phyloP scores from a whole-genome alignment of 2,888 invertebrate species.

The Pseudoips prasinana region DNA sequence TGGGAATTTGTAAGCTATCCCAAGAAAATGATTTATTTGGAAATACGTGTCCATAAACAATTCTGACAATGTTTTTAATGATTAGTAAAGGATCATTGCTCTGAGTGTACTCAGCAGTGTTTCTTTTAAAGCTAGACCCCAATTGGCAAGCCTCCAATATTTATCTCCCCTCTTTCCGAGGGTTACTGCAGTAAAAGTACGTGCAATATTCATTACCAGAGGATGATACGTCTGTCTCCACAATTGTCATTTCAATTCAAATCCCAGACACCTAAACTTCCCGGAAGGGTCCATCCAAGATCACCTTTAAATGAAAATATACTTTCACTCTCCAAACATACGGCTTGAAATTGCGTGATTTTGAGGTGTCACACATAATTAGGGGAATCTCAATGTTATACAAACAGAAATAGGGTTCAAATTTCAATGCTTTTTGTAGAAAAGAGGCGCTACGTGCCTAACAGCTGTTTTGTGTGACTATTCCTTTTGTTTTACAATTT shows the following conservation, averaged over 20 bases:
- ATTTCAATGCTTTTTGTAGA: conserved; percentile 13
- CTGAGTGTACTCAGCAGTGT: too few species aligned
- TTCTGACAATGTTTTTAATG: too few species aligned
- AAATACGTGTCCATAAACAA: too few species aligned
- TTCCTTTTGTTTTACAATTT: conserved; percentile 58
- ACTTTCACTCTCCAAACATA: conserved; percentile 1
- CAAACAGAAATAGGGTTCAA: conserved; percentile 8
- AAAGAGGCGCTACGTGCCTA: conserved; percentile 52
- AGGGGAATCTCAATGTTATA: conserved; percentile 1
- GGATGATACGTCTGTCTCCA: conserved; percentile 15
- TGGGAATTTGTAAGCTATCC: too few species aligned
- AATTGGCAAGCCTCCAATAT: too few species aligned
- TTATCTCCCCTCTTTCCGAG: too few species aligned
- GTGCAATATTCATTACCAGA: conserved; percentile 15
- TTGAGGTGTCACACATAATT: neutral
- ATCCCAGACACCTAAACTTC: conserved; percentile 53
- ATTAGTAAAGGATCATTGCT: too few species aligned
- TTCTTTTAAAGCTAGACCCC: too few species aligned
- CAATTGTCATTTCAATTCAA: conserved; percentile 49
- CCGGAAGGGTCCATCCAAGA: conserved; percentile 25
- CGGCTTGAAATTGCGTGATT: conserved; percentile 8
- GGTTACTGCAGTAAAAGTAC: conserved; percentile 4
- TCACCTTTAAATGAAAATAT: conserved; percentile 3
- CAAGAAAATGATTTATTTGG: too few species aligned
- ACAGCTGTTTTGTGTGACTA: conserved; percentile 70